phyloP scores from a whole-genome alignment of 1,140 invertebrate species.

The Drosophila mauritiana region DNA sequence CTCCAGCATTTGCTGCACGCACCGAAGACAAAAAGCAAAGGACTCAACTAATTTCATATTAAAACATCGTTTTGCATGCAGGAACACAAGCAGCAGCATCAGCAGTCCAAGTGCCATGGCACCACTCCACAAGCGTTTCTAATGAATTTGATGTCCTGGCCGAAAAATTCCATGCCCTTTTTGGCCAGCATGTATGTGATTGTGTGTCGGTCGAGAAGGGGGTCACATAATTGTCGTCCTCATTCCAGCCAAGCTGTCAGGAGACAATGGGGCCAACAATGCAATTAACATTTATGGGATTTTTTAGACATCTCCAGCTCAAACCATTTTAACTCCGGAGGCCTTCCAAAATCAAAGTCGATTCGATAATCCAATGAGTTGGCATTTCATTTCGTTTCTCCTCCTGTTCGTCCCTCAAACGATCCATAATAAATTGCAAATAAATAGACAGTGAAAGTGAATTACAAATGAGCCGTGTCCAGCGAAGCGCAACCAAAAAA shows the following conservation, averaged over 20 bases:
- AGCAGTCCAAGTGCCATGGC: constrained; percentile 24
- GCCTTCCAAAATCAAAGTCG: constrained; percentile 66
- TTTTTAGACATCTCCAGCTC: constrained; percentile 33
- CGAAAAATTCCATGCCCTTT: constrained; percentile 66
- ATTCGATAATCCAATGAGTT: constrained; percentile 72
- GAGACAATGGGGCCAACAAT: constrained; percentile 48
- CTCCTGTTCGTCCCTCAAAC: constrained; percentile 8
- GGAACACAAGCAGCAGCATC: constrained; percentile 53
- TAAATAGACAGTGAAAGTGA: constrained; percentile 76
- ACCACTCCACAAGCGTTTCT: constrained; percentile 44
- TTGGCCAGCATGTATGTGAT: constrained; percentile 30
- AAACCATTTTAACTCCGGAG: background rate
- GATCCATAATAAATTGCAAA: constrained; percentile 65
- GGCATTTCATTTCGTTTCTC: constrained; percentile 52
- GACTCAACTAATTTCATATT: constrained; percentile 83
- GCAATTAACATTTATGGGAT: constrained; percentile 82
- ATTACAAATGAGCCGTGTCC: constrained; percentile 67
- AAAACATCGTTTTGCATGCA: constrained; percentile 83
- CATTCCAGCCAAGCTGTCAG: constrained; percentile 61
- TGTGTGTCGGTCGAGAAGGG: constrained; percentile 7
- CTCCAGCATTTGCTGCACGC: constrained; percentile 47
- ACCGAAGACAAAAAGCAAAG: constrained; percentile 73
- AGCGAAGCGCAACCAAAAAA: constrained; percentile 55
- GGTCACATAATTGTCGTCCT: constrained; percentile 71
- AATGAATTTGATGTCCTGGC: constrained; percentile 77